A percentile compares a stretch with the other conserved stretches of the same genome.
Evolutionary conservation across 2,888 invertebrate species (phyloP).

Genomic region (Thymelicus sylvestris): DNA sequence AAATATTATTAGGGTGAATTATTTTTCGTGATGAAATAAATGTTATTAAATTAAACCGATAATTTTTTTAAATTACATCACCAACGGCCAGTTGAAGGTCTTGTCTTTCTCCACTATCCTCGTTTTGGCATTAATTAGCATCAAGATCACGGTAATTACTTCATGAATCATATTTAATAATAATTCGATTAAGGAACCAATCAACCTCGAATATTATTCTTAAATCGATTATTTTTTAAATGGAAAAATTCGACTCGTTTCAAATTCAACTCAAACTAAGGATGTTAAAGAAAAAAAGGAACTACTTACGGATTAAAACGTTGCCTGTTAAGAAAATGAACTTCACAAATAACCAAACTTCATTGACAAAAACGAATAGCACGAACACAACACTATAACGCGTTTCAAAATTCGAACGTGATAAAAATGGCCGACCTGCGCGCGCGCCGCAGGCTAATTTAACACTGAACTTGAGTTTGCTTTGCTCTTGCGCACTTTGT

Average conservation of each 20-base stretch:
- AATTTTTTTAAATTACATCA: neutral
- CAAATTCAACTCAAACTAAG: neutral
- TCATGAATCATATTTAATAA: conserved; percentile 25
- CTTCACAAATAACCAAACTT: conserved; percentile 33
- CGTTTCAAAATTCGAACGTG: conserved; percentile 49
- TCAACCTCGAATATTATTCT: conserved; percentile 30
- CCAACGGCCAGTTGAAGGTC: conserved; percentile 28
- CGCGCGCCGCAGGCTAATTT: conserved; percentile 57
- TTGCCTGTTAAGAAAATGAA: conserved; percentile 12
- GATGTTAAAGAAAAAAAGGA: neutral
- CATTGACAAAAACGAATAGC: conserved; percentile 43
- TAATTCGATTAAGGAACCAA: conserved; percentile 16
- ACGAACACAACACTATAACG: conserved; percentile 50
- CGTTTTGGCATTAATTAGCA: conserved; percentile 28
- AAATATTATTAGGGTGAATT: neutral
- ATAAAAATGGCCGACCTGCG: conserved; percentile 51
- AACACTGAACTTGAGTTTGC: conserved; percentile 71
- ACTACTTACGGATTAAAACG: conserved; percentile 32
- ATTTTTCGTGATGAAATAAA: too few species aligned
- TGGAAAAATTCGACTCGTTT: neutral
- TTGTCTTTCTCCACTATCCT: conserved; percentile 13
- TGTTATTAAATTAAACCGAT: too few species aligned
- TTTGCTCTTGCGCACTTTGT: conserved; percentile 56
- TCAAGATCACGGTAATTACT: conserved; percentile 18
- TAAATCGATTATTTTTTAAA: conserved; percentile 22